These are phyloP conservation scores for Rafetus swinhoei DNA, from an alignment of 2,113 vertebrate genomes.

Conservation along the genomic window DNA sequence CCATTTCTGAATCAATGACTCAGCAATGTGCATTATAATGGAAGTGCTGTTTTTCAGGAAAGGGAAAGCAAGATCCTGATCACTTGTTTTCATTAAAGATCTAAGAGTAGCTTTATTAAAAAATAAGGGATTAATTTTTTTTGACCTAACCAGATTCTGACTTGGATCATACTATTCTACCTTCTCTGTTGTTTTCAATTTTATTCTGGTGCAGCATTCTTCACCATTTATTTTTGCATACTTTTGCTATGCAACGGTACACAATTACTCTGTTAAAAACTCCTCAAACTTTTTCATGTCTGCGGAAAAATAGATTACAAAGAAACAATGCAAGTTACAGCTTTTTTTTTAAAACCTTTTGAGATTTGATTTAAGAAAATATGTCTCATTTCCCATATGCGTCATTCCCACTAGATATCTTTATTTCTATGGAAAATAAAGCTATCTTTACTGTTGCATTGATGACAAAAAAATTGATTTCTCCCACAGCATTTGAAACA, in stretches of 20 bases:
- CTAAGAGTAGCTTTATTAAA: not conserved
- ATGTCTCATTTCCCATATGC: not conserved
- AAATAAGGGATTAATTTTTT: too few species aligned
- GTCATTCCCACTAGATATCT: too few species aligned
- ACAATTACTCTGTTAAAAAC: not conserved
- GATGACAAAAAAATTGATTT: not conserved
- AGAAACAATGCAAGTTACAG: not conserved
- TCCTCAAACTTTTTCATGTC: not conserved
- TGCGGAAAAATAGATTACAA: not conserved
- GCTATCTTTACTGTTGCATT: too few species aligned
- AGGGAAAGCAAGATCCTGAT: not conserved
- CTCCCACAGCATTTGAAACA: not conserved
- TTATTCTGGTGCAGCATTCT: not conserved
- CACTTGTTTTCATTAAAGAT: not conserved
- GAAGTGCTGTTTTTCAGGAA: not conserved
- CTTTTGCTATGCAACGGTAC: not conserved
- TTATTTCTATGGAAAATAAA: not conserved
- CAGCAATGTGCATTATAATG: not conserved
- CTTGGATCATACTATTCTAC: fast-evolving
- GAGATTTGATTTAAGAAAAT: not conserved
- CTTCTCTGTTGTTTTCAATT: not conserved
- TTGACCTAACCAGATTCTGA: not conserved
- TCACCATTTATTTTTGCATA: not conserved
- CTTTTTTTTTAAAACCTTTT: too few species aligned
- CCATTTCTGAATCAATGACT: not conserved